Evolutionary conservation across 2,113 vertebrate species (phyloP), one percentile per base, ranked within the genome.

Genomic region (Psilopsiagon aurifrons): DNA sequence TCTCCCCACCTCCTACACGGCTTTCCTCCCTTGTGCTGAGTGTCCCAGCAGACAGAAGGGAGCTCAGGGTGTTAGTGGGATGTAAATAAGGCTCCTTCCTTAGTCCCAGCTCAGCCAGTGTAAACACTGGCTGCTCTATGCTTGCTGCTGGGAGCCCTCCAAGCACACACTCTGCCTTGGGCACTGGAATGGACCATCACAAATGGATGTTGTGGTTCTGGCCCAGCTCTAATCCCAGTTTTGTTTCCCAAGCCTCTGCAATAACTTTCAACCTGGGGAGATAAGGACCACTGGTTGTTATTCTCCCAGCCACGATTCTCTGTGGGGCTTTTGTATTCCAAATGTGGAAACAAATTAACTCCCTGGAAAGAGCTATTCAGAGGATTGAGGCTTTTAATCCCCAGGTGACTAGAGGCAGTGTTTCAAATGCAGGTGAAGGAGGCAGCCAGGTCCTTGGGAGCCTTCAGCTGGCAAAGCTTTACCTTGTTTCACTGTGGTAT

Each of bases 321-420:
- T 2, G 7, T 2, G 63, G 24, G 43, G 62, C 35, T 57, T 89
- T 37, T 25, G 18, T 7, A 3, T 29, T 44, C 18, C 31, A 46
- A 83, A 27, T 0, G 14, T 7, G 31, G n/a, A 17, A 79, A 64
- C 29, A 52, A 63, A 83, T 51, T 1, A 17, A 43, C 47, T 59
- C 77, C 77, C 71, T 44, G n/a, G 76, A 22, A 25, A 66, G 68
- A 44, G 29, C 64, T 16, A 3, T 11, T 62, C 49, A 3, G 37
- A 46, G 33, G 54, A 2, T 0, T 0, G 28, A 22, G 29, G 28
- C 17, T 71, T 37, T 68, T 5, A 47, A 15, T 5, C 52, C 19
- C 14, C 67, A 13, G 74, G 69, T 10, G 73, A 54, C 8, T 0
- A 1, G 46, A 23, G 49, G 59, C 13, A 13, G 54, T 22, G 17